Percentiles rank a stretch among this genome's conserved stretches.
Conservation (phyloP, 37 sponge, comb jelly and placozoan genomes). For the Geodia barretti region DNA sequence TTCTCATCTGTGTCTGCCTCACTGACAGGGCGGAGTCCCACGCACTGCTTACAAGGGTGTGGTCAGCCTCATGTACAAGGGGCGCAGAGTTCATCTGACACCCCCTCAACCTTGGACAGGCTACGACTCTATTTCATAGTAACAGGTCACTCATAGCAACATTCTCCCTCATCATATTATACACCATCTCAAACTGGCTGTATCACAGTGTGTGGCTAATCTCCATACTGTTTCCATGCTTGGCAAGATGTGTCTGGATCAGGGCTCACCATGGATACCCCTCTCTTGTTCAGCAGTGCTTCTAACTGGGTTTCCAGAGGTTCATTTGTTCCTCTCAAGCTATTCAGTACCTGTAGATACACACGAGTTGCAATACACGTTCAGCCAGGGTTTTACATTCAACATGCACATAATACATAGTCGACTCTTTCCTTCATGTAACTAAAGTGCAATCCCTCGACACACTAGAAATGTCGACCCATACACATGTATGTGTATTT, state of each 20-base stretch:
- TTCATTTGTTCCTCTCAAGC: conserved; percentile 83
- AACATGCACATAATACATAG: background rate
- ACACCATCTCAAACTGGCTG: too few species aligned
- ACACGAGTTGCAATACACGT: background rate
- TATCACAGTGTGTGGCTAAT: too few species aligned
- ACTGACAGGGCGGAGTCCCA: conserved; percentile 75
- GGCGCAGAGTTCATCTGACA: conserved; percentile 59
- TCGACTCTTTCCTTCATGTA: too few species aligned
- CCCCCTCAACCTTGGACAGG: conserved; percentile 56
- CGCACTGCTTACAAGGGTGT: conserved; percentile 90
- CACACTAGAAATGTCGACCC: too few species aligned
- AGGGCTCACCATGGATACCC: conserved; percentile 25
- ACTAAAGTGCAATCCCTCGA: too few species aligned
- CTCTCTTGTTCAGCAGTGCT: conserved; percentile 43
- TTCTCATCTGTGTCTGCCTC: background rate
- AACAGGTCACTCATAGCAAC: background rate
- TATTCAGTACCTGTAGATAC: conserved; percentile 46
- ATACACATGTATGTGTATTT: too few species aligned
- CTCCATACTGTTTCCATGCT: background rate
- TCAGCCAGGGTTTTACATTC: too few species aligned
- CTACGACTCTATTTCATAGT: conserved; percentile 5
- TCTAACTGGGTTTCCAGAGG: conserved; percentile 66
- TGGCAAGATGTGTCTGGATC: background rate
- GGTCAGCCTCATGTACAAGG: conserved; percentile 62
- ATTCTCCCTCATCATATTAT: background rate